Percentiles rank a stretch among this genome's conserved stretches.
phyloP scores from a whole-genome alignment of 2,797 vertebrate genomes.

The Ceyx erithaca region DNA sequence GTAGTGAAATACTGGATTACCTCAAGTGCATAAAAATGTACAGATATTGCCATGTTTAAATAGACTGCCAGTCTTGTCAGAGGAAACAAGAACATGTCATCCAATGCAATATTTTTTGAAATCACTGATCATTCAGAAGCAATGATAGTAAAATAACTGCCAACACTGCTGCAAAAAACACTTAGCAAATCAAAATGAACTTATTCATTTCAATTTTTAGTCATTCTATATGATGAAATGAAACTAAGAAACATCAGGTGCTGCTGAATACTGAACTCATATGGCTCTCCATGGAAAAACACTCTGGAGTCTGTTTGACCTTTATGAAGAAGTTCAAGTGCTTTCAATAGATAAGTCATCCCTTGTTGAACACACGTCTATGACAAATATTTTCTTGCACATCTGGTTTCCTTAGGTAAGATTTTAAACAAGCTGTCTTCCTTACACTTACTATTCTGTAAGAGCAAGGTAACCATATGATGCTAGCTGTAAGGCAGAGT shows the following conservation, averaged over 20 bases:
- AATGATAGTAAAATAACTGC: background rate
- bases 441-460: background rate
- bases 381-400: background rate
- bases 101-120: background rate
- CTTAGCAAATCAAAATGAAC: background rate
- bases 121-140: background rate
- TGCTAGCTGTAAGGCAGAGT: background rate
- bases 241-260: background rate
- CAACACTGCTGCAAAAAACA: background rate
- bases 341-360: background rate
- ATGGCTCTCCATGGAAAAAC: background rate
- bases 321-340: conserved; percentile 2
- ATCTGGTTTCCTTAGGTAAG: background rate
- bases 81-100: background rate
- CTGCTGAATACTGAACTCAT: background rate
- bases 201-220: background rate
- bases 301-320: background rate
- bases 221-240: background rate
- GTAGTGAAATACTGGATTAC: background rate
- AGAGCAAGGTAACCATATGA: background rate
- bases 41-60: background rate
- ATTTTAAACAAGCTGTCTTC: background rate
- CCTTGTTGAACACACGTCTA: background rate
- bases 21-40: background rate
- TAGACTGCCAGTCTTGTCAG: background rate